Evolutionary conservation across 2,797 vertebrate genomes (phyloP).

Genomic region (Squalus acanthias): DNA sequence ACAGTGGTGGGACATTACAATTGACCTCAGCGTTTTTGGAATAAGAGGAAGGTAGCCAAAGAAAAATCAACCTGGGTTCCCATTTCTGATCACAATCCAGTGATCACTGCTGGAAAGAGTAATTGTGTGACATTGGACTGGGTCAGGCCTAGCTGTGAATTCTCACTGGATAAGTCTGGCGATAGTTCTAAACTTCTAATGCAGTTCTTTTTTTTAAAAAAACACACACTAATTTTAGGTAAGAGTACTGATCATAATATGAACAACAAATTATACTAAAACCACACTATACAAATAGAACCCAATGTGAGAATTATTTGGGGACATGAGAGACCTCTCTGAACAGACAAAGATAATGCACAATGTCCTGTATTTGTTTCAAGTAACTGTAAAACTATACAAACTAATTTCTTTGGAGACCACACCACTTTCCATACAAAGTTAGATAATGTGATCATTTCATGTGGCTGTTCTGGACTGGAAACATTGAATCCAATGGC

Average conservation of each 20-base stretch:
- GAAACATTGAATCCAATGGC: background rate
- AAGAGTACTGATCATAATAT: background rate
- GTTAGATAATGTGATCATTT: constrained; percentile 23
- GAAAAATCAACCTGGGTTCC: background rate
- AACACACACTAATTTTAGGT: background rate
- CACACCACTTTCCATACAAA: background rate
- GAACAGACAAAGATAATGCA: background rate
- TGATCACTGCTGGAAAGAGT: background rate
- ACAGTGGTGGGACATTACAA: background rate
- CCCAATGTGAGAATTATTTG: background rate
- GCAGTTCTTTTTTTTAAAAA: background rate
- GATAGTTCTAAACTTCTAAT: background rate
- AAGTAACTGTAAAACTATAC: background rate
- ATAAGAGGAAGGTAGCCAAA: background rate
- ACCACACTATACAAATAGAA: background rate
- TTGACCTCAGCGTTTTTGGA: background rate
- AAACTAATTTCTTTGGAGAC: background rate
- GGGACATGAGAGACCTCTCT: background rate
- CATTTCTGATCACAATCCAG: background rate
- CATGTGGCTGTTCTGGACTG: background rate
- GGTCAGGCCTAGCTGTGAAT: background rate
- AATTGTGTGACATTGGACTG: background rate
- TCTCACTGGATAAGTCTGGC: background rate
- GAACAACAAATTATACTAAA: background rate
- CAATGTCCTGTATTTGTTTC: background rate